Conservation (phyloP, 2,888 invertebrate genomes). For the Seira ritae region DNA sequence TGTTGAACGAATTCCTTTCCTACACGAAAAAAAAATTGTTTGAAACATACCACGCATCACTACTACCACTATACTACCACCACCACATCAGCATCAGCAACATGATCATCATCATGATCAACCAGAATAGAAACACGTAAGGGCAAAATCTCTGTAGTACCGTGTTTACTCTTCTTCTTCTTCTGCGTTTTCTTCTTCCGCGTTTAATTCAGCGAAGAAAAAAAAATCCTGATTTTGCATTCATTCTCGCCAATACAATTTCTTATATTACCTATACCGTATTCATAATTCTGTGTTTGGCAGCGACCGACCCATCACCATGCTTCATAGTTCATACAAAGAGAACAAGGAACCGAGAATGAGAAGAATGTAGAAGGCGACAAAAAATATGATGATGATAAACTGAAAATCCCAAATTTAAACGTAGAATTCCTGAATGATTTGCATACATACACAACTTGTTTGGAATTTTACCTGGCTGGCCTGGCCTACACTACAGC, state of each 20-base stretch:
- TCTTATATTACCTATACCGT: no score
- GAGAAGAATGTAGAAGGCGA: no score
- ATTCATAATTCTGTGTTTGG: no score
- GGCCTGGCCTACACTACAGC: neutral
- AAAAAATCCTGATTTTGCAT: neutral
- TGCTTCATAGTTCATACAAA: neutral
- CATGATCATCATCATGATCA: neutral
- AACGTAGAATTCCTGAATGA: neutral
- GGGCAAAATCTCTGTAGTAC: neutral
- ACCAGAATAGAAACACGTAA: conserved; percentile 12
- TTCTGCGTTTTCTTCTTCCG: conserved; percentile 38
- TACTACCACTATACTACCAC: neutral
- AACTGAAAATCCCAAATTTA: no score
- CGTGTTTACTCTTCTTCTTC: conserved; percentile 11
- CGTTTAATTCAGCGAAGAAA: conserved; percentile 23
- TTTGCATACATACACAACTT: neutral
- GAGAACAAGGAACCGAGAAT: conserved; percentile 17
- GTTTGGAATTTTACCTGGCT: neutral
- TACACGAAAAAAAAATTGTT: neutral
- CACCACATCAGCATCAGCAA: neutral
- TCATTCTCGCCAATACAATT: no score
- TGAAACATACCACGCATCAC: neutral
- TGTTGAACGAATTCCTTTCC: neutral
- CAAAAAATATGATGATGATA: conserved; percentile 12
- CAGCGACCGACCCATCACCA: no score